Evolutionary conservation across 1,140 invertebrate species (phyloP).

Genomic region (Protaetia brevitarsis): DNA sequence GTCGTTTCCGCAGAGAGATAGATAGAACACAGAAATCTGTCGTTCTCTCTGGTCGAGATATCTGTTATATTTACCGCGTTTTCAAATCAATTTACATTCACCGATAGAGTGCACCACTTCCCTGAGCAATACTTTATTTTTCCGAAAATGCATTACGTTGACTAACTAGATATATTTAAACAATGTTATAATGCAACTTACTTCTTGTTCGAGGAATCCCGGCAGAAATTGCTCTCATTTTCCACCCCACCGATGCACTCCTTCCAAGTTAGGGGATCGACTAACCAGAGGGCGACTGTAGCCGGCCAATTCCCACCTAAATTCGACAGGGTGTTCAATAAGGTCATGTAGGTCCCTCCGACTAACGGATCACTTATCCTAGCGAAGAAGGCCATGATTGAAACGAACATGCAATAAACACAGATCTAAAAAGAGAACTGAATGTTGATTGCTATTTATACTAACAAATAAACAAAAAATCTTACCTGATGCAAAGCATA

Average conservation of each 20-base stretch:
- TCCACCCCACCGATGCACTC: constrained; percentile 60
- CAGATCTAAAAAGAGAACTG: constrained; percentile 51
- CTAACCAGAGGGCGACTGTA: constrained; percentile 87
- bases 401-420: constrained; percentile 67
- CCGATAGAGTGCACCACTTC: too few species aligned
- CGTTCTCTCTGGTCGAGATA: too few species aligned
- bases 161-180: constrained; percentile 9
- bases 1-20: too few species aligned
- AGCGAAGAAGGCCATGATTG: constrained; percentile 74
- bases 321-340: constrained; percentile 95
- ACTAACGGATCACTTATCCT: constrained; percentile 88
- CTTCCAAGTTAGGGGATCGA: constrained; percentile 84
- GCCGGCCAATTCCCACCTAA: constrained; percentile 96
- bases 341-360: constrained; percentile 99
- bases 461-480: constrained; percentile 13
- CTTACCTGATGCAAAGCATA: constrained; percentile 90
- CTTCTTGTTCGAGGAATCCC: constrained; percentile 53
- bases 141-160: constrained; percentile 23
- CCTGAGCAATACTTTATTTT: background rate
- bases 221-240: constrained; percentile 54
- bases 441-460: background rate
- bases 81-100: too few species aligned
- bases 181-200: constrained; percentile 39
- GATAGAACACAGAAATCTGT: too few species aligned
- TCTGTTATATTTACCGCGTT: too few species aligned